phyloP scores from a whole-genome alignment of 2,113 vertebrate genomes.

The Pomatostomus ruficeps region DNA sequence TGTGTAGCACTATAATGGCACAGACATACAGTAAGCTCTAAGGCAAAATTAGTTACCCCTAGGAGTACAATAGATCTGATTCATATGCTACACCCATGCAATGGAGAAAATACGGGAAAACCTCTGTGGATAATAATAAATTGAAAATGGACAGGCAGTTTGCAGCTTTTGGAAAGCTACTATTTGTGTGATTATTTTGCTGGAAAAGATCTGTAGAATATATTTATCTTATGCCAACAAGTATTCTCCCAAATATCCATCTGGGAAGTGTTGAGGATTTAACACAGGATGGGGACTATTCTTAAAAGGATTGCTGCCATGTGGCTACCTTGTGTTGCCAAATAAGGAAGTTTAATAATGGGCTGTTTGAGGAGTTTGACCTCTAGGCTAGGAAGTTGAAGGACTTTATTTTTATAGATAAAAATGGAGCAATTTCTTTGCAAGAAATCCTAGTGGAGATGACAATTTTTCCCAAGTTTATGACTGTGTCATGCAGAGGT shows the following conservation, averaged over 20 bases:
- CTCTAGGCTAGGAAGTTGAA: neutral
- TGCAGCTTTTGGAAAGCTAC: neutral
- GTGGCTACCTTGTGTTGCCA: neutral
- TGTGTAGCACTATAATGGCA: neutral
- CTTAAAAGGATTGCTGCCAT: neutral
- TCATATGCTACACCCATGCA: neutral
- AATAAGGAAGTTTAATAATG: neutral
- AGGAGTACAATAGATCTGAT: neutral
- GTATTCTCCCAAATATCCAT: neutral
- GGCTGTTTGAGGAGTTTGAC: neutral
- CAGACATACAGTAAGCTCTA: neutral
- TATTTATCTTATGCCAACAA: neutral
- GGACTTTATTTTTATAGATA: neutral
- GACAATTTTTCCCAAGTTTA: neutral
- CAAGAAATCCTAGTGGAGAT: neutral
- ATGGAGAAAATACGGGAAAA: neutral
- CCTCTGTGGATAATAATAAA: neutral
- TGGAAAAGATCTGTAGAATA: neutral
- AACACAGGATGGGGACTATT: neutral
- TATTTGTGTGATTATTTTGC: neutral
- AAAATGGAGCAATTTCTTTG: neutral
- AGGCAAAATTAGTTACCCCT: neutral
- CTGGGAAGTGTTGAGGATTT: neutral
- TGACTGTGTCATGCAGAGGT: neutral
- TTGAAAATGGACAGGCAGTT: neutral